Conservation (phyloP, 2,113 vertebrate genomes). For the Pedionomus torquatus region DNA sequence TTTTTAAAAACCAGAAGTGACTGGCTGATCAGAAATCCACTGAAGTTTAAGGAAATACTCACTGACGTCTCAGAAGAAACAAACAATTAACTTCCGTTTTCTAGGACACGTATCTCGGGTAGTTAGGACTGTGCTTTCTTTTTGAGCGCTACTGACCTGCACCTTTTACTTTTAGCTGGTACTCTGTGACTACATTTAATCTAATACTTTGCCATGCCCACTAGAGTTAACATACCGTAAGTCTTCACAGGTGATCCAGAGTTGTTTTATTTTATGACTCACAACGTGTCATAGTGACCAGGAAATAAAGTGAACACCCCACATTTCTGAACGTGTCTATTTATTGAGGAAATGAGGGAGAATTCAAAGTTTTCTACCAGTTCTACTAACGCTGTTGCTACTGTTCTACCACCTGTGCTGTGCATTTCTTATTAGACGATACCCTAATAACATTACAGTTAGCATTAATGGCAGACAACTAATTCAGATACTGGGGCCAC, state of each 20-base stretch:
- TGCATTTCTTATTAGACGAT: not conserved
- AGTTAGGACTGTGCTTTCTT: not conserved
- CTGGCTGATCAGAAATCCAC: not conserved
- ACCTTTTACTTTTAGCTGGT: not conserved
- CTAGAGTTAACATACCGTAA: not conserved
- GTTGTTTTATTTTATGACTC: not conserved
- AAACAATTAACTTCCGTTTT: not conserved
- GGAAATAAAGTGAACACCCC: not conserved
- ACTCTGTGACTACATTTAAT: not conserved
- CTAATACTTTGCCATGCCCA: not conserved
- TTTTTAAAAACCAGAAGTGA: not conserved
- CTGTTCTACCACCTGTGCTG: not conserved
- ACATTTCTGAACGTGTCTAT: not conserved
- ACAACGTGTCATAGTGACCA: not conserved
- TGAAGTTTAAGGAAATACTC: not conserved
- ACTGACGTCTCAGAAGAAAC: not conserved
- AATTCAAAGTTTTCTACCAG: not conserved
- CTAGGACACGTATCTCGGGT: not conserved
- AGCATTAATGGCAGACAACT: not conserved
- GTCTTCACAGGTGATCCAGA: not conserved
- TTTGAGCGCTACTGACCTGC: not conserved
- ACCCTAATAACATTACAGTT: not conserved
- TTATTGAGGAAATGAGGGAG: not conserved
- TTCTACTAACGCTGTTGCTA: not conserved
- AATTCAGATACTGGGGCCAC: not conserved